Base-by-base conservation (phyloP, 1,140 invertebrate genomes). In the Brachionus paranguensis region DNA sequence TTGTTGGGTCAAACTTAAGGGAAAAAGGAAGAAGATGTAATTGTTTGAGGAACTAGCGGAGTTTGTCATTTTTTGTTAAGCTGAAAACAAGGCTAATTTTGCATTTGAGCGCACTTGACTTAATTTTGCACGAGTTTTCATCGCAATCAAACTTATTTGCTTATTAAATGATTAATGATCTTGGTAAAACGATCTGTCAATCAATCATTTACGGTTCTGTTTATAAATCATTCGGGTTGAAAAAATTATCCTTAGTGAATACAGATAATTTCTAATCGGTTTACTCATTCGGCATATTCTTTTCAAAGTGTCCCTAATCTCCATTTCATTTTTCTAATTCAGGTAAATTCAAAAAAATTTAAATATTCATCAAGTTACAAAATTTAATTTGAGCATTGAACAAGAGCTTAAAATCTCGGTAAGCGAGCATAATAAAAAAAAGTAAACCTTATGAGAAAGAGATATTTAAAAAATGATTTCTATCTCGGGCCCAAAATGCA, bases 371-470 rank as follows among this genome's bases (percentile, higher is more conserved):
- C 53, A 60, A 60, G 17, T 60, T 60, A 60, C 53, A 60, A 60
- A 20, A 27, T 60, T 60, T 60, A 20, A 60, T 20, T 24, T 20
- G 20, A 60, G 53, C 53, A 60, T 60, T 60, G 41, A 72, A 41
- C 41, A 72, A 72, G 29, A 41, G 68, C 17, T 43, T 43, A 72
- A 43, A 72, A 72, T 45, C 53, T 60, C 53, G 53, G 53, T 60
- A 60, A 41, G 24, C n/a, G 37, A 72, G 68, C 68, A 72, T 72
- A 72, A 72, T 72, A 72, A 72, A 72, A 72, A 72, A 72, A n/a
- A 72, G 41, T 43, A 72, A 72, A 43, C 68, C 68, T 47, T 72
- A 72, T 72, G 68, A 72, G 68, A 72, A 72, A 72, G 37, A 72
- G 29, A 72, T 72, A 33, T 68, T 41, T 60, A 60, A 60, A 60